A percentile compares a stretch with the other conserved stretches of the same genome.
Evolutionary conservation across 2,113 vertebrate genomes (phyloP).

Genomic region (Uropsilus gracilis): DNA sequence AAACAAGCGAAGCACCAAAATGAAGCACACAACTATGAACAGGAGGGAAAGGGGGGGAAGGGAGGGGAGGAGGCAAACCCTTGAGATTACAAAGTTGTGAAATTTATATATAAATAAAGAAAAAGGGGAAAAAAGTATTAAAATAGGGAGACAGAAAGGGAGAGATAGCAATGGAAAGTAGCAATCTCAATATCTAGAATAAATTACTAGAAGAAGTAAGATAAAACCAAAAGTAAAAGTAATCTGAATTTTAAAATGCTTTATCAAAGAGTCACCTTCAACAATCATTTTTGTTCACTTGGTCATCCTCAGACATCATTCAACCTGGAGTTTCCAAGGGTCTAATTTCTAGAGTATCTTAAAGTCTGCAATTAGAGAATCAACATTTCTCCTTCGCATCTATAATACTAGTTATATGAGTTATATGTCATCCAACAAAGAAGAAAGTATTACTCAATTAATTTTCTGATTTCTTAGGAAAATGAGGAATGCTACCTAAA

Average conservation of each 20-base stretch:
- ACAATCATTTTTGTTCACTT: not conserved
- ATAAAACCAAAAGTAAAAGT: not conserved
- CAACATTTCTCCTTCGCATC: not conserved
- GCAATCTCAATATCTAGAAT: not conserved
- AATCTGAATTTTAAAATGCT: constrained; percentile 20
- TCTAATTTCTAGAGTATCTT: not conserved
- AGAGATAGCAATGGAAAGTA: not conserved
- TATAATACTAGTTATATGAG: not conserved
- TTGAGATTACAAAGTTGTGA: no score
- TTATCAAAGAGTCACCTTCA: not conserved
- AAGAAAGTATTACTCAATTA: not conserved
- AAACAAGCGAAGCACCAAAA: no score
- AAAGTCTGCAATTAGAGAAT: not conserved
- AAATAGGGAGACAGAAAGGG: not conserved
- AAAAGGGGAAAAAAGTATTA: no score
- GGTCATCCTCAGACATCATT: not conserved
- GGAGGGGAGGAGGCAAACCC: no score
- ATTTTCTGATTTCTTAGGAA: not conserved
- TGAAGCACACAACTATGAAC: no score
- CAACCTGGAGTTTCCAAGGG: not conserved
- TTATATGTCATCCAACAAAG: not conserved
- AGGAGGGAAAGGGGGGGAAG: no score
- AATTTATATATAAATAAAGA: no score
- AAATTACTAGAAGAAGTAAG: not conserved
- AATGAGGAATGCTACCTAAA: not conserved